Conservation (phyloP, 2,888 invertebrate species). For the Mylabris sibirica region DNA sequence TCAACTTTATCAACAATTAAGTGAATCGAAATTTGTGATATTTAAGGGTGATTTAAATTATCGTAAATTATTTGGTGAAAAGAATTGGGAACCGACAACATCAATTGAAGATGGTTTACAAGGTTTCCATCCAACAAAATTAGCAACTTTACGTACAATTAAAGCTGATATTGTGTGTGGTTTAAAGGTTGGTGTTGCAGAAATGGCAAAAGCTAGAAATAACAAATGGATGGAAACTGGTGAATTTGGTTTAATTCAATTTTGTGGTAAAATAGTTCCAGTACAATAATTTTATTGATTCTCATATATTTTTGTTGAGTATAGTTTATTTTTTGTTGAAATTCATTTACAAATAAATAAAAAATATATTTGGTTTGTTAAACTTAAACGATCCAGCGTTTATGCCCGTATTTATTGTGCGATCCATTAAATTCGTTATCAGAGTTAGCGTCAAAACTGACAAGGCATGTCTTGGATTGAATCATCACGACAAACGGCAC, state of each 20-base stretch:
- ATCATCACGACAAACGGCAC: no score
- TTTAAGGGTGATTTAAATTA: constrained; percentile 97
- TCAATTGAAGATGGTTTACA: constrained; percentile 71
- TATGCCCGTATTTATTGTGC: no score
- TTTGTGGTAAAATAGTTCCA: constrained; percentile 55
- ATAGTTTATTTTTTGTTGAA: no score
- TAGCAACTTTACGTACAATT: constrained; percentile 83
- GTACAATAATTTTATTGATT: no score
- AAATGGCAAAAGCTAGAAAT: constrained; percentile 65
- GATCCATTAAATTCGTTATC: no score
- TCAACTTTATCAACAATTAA: constrained; percentile 74
- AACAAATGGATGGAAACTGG: constrained; percentile 85
- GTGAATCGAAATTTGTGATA: constrained; percentile 73
- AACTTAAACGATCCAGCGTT: no score
- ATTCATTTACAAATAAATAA: no score
- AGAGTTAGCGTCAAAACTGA: no score
- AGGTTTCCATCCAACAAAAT: constrained; percentile 83
- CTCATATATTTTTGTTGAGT: no score
- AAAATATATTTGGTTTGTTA: no score
- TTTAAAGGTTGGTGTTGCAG: constrained; percentile 69
- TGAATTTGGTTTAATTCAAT: constrained; percentile 82
- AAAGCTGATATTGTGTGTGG: constrained; percentile 92
- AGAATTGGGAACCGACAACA: constrained; percentile 77
- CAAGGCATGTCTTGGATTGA: no score
- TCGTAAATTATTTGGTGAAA: constrained; percentile 89